Evolutionary conservation across 1,140 invertebrate genomes (phyloP).

Genomic region (Ectropis grisescens): DNA sequence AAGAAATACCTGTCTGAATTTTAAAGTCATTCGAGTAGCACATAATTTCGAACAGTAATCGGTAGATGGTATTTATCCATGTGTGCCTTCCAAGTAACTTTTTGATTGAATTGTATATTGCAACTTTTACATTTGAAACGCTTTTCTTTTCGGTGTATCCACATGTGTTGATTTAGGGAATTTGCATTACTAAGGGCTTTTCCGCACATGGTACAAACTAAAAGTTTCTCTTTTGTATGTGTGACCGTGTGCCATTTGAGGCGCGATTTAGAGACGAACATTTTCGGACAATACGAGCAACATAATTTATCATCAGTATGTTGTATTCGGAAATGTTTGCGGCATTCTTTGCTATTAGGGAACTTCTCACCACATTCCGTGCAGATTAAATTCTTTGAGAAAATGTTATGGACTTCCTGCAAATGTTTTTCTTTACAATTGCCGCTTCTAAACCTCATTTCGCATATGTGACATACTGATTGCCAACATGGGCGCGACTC

Average conservation of each 20-base stretch:
- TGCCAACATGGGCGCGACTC: too few relatives aligned
- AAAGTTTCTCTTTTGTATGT: conserved; percentile 63
- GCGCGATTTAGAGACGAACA: conserved; percentile 17
- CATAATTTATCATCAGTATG: conserved; percentile 22
- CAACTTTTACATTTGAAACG: conserved; percentile 73
- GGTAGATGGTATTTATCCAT: too few relatives aligned
- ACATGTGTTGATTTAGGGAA: conserved; percentile 40
- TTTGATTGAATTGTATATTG: conserved; percentile 56
- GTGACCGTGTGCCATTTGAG: conserved; percentile 50
- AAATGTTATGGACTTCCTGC: conserved; percentile 19
- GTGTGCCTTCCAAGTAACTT: not conserved
- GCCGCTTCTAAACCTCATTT: conserved; percentile 25
- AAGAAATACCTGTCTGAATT: too few relatives aligned
- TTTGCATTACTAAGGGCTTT: conserved; percentile 25
- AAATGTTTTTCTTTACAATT: conserved; percentile 21
- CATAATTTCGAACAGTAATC: too few relatives aligned
- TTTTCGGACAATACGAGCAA: conserved; percentile 15
- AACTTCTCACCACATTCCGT: conserved; percentile 25
- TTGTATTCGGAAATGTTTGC: conserved; percentile 16
- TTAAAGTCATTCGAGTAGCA: too few relatives aligned
- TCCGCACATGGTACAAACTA: conserved; percentile 58
- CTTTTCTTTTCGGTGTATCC: conserved; percentile 70
- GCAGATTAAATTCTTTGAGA: conserved; percentile 13
- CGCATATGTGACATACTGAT: conserved; percentile 32
- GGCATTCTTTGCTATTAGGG: conserved; percentile 16